Evolutionary conservation across 1,140 invertebrate genomes (phyloP).

Genomic region (Drosophila repleta): DNA sequence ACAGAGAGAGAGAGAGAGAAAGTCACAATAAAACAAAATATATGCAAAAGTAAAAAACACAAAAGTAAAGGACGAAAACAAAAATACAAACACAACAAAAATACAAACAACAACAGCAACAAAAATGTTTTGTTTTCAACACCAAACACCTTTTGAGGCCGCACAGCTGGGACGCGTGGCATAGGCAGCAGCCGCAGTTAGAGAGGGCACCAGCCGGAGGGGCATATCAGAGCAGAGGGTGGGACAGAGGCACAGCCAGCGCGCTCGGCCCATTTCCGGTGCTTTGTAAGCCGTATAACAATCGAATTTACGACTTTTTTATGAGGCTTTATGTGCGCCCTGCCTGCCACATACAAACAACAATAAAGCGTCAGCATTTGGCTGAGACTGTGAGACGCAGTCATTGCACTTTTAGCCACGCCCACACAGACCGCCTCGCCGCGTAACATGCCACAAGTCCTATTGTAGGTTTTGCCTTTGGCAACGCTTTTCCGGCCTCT

Average conservation of each 20-base stretch:
- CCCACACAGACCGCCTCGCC: conserved; percentile 19
- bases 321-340: conserved; percentile 72
- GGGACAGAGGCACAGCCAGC: conserved; percentile 20
- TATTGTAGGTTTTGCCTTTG: conserved; percentile 71
- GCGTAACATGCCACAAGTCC: conserved; percentile 13
- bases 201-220: neutral
- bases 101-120: conserved; percentile 23
- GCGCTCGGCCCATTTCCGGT: conserved; percentile 65
- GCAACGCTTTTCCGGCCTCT: conserved; percentile 70
- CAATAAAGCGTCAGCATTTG: conserved; percentile 72
- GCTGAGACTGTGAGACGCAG: conserved; percentile 49
- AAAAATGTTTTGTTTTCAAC: conserved; percentile 79
- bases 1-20: conserved; percentile 21
- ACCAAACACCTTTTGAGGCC: conserved; percentile 76
- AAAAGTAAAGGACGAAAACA: conserved; percentile 7
- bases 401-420: conserved; percentile 72
- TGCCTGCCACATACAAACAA: conserved; percentile 49
- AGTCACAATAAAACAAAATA: conserved; percentile 40
- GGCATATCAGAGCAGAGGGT: neutral
- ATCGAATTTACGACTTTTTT: conserved; percentile 81
- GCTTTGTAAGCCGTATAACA: conserved; percentile 77
- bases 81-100: conserved; percentile 14
- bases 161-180: conserved; percentile 20
- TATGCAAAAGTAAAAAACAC: conserved; percentile 45
- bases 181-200: conserved; percentile 1